phyloP scores from a whole-genome alignment of 2,113 vertebrate genomes.

The Rhinoderma darwinii region DNA sequence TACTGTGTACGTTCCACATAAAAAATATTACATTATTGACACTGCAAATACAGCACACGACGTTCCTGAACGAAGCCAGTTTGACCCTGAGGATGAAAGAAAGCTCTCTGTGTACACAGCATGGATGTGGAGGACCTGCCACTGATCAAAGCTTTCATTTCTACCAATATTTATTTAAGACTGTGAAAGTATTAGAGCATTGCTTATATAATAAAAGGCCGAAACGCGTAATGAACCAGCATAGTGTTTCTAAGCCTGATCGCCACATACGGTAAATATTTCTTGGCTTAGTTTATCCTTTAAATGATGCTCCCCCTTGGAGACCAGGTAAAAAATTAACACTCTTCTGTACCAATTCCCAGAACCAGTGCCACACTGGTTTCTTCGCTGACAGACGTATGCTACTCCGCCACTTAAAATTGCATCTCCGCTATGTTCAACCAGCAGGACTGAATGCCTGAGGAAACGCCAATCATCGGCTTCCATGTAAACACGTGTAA shows the following conservation, averaged over 20 bases:
- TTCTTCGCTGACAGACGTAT: no score
- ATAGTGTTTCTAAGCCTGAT: not conserved
- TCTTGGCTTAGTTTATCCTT: no score
- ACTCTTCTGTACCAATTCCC: no score
- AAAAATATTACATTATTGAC: not conserved
- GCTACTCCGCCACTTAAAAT: no score
- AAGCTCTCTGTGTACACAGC: not conserved
- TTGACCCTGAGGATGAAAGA: conserved; percentile 11
- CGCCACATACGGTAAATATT: no score
- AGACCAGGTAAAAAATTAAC: no score
- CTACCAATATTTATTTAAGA: not conserved
- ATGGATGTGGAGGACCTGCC: not conserved
- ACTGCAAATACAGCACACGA: not conserved
- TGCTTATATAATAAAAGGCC: not conserved
- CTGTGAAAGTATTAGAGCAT: not conserved
- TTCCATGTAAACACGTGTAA: no score
- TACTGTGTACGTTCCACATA: not conserved
- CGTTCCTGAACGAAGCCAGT: not conserved
- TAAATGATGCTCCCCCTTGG: no score
- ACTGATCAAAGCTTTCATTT: not conserved
- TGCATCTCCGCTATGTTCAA: no score
- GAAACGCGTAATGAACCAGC: not conserved
- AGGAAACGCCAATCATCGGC: no score
- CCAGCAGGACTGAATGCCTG: no score
- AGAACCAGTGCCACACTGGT: no score